A percentile compares a stretch with the other conserved stretches of the same genome.
These are phyloP conservation scores for Cryptoblepharus egeriae DNA, from an alignment of 2,797 vertebrate species.

Conservation along the genomic window DNA sequence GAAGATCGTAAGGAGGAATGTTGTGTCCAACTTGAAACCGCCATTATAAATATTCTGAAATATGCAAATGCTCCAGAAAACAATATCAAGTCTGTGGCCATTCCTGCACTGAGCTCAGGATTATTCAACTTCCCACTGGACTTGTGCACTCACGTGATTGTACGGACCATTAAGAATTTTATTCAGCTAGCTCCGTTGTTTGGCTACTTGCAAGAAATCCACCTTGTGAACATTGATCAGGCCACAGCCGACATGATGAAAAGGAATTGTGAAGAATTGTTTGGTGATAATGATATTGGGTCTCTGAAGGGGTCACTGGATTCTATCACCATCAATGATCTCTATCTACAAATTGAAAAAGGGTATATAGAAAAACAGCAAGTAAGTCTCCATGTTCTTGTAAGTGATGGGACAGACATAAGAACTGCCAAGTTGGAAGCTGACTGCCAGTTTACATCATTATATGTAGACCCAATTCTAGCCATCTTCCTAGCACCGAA, in stretches of 20 bases:
- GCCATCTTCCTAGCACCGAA: too few relatives aligned
- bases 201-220: slow-evolving; percentile 71
- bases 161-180: slow-evolving; percentile 65
- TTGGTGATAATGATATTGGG: slow-evolving; percentile 41
- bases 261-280: slow-evolving; percentile 65
- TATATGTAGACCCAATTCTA: too few relatives aligned
- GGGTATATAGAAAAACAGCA: slow-evolving; percentile 75
- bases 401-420: not conserved
- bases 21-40: not conserved
- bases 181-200: not conserved
- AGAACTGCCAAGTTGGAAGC: not conserved
- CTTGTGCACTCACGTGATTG: slow-evolving; percentile 80
- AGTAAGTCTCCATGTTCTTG: slow-evolving; percentile 69
- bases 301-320: not conserved
- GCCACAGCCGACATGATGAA: slow-evolving; percentile 80
- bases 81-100: slow-evolving; percentile 78
- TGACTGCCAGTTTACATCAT: not conserved
- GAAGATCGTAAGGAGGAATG: accelerated
- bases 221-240: slow-evolving; percentile 84
- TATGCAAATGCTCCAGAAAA: accelerated
- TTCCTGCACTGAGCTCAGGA: slow-evolving; percentile 92
- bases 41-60: slow-evolving; percentile 71
- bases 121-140: slow-evolving; percentile 83
- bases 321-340: slow-evolving; percentile 10
- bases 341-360: slow-evolving; percentile 68